These are phyloP conservation scores for Aphidoletes aphidimyza DNA, from an alignment of 2,888 invertebrate genomes.

Conservation along the genomic window DNA sequence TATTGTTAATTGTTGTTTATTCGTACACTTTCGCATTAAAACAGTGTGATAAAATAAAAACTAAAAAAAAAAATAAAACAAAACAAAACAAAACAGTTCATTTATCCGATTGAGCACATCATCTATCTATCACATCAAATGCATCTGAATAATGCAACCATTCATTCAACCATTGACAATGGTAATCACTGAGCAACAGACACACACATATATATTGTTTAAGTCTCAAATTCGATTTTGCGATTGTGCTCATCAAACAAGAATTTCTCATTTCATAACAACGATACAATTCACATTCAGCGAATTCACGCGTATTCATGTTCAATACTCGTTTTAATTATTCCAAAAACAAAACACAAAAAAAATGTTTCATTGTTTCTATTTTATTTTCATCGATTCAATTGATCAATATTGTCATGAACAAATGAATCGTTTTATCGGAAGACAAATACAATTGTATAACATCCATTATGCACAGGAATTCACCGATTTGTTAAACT, in stretches of 20 bases:
- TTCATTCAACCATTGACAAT: too few species aligned
- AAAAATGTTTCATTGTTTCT: too few species aligned
- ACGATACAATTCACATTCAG: neutral
- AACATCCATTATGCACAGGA: too few species aligned
- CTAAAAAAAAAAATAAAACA: neutral
- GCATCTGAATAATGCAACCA: too few species aligned
- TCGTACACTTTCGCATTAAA: too few species aligned
- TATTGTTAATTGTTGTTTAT: slow-evolving; percentile 7
- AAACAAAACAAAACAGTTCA: neutral
- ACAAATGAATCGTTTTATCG: too few species aligned
- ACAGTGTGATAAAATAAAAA: neutral
- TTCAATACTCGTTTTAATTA: neutral
- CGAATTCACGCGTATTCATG: neutral
- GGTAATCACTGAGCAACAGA: neutral
- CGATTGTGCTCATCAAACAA: neutral
- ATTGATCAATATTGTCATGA: too few species aligned
- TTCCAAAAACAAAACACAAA: neutral
- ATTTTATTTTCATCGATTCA: too few species aligned
- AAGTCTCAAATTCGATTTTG: neutral
- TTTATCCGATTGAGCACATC: neutral
- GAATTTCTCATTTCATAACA: neutral
- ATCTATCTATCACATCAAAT: neutral
- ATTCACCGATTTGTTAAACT: neutral
- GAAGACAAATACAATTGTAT: neutral
- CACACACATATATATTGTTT: neutral